These are phyloP conservation scores for Limanda limanda DNA, from an alignment of 2,113 vertebrate genomes.

Conservation along the genomic window DNA sequence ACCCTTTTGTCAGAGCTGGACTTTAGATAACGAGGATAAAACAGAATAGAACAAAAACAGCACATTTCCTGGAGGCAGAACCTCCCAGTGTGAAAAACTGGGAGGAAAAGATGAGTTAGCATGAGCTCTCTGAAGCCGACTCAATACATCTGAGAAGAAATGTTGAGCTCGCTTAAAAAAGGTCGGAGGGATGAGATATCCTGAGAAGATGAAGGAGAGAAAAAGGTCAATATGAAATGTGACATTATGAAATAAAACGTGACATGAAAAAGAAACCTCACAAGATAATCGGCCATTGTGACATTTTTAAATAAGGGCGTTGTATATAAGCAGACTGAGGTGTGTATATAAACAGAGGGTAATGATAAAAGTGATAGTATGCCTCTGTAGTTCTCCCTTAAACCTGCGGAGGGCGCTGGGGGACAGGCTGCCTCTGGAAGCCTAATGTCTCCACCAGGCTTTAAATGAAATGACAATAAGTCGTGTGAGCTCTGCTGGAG, in stretches of 20 bases:
- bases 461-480: conserved; percentile 19
- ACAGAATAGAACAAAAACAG: neutral
- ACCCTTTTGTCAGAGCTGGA: neutral
- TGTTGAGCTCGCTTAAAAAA: too few relatives aligned
- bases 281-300: too few relatives aligned
- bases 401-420: conserved; percentile 41
- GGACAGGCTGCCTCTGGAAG: conserved; percentile 15
- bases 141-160: neutral
- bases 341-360: too few relatives aligned
- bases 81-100: neutral
- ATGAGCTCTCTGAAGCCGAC: neutral
- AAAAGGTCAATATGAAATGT: neutral
- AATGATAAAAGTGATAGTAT: neutral
- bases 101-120: neutral
- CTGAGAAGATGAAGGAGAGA: neutral
- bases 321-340: too few relatives aligned
- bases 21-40: neutral
- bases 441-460: neutral
- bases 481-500: conserved; percentile 36
- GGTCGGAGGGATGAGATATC: neutral
- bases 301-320: too few relatives aligned
- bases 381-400: conserved; percentile 15
- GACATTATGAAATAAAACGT: neutral
- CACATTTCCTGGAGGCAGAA: neutral
- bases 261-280: neutral